phyloP scores from a whole-genome alignment of 1,140 invertebrate genomes.

The Stegodyphus dumicola region DNA sequence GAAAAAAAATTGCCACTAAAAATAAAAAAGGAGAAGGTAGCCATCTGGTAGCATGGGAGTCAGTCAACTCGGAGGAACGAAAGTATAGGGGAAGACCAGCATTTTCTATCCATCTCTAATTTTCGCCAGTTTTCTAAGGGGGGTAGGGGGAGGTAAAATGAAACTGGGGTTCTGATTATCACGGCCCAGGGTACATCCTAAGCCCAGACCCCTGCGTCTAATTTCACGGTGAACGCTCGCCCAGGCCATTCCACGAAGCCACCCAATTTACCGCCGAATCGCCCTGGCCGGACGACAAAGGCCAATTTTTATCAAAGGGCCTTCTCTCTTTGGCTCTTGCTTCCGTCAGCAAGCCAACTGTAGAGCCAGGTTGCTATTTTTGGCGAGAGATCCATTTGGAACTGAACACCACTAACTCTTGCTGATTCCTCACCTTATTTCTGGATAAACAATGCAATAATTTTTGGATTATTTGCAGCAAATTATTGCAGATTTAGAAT shows the following conservation, averaged over 20 bases:
- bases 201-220: constrained; percentile 57
- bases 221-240: constrained; percentile 58
- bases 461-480: too few relatives aligned
- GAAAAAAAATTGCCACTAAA: neutral
- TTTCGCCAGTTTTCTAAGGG: constrained; percentile 38
- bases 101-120: constrained; percentile 59
- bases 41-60: constrained; percentile 15
- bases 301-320: constrained; percentile 59
- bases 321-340: constrained; percentile 15
- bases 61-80: neutral
- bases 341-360: constrained; percentile 48
- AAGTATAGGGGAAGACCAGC: constrained; percentile 23
- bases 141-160: neutral
- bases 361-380: neutral
- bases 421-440: too few relatives aligned
- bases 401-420: too few relatives aligned
- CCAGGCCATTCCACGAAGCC: constrained; percentile 57
- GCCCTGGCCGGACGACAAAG: constrained; percentile 60
- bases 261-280: constrained; percentile 61
- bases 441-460: too few relatives aligned
- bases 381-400: constrained; percentile 9
- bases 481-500: too few relatives aligned
- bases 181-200: constrained; percentile 52
- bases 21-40: constrained; percentile 13
- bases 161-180: constrained; percentile 42